Evolutionary conservation across 2,888 invertebrate genomes (phyloP), one percentile per base, ranked within the genome.

Genomic region (Pachliopta kotzebuea): DNA sequence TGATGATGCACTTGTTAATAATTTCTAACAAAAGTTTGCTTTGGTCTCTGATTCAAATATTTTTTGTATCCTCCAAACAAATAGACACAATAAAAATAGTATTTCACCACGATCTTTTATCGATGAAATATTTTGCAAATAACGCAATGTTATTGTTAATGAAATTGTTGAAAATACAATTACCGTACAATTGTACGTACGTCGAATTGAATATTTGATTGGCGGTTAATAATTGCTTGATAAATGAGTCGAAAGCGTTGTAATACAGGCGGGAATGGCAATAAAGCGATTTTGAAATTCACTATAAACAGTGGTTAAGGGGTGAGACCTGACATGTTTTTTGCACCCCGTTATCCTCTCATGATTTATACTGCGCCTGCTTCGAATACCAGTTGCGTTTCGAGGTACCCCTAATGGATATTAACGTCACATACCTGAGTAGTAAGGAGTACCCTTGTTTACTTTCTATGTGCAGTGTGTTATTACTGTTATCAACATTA

Each of bases 361-460:
- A 80, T 88, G 89, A 91, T 90, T 90, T 90, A 89, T 85, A 78
- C 81, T 75, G 78, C 78, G 83, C 85, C 88, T 88, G 90, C 84
- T 80, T 80, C 79, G 88, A 89, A 74, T 75, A 74, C 72, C 71
- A 68, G 70, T 66, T 84, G 82, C 83, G 83, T 84, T 86, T 84
- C 83, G 88, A 87, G 86, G 87, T 85, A 75, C 80, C 87, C 83
- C 81, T 89, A 89, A 90, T 90, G 86, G 88, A 84, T 88, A 90
- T 87, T 86, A 90, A 90, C 86, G 88, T 83, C 76, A 78, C 80
- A 84, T 85, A 86, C 85, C 83, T 76, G 77, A 76, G 73, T 76
- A 74, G 79, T 81, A 81, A 86, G 84, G 76, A 83, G 70, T 71
- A 70, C 70, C 61, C 66, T 74, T 75, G 75, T 79, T 83, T 83